These are phyloP conservation scores for Axis porcinus DNA, from an alignment of 2,113 vertebrate genomes.

Conservation along the genomic window DNA sequence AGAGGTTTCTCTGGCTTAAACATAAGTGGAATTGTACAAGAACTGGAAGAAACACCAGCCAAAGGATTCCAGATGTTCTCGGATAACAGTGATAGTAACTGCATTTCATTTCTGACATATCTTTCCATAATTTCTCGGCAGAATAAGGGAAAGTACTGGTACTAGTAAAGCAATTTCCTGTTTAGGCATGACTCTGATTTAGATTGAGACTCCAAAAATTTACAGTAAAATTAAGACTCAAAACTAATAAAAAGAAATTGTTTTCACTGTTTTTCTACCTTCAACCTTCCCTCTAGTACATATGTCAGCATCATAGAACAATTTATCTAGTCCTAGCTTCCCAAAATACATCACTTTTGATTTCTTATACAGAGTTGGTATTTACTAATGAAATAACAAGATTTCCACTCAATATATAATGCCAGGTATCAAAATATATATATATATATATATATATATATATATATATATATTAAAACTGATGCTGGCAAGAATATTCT, in stretches of 20 bases:
- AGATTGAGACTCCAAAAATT: not conserved
- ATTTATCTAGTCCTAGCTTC: not conserved
- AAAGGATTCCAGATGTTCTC: not conserved
- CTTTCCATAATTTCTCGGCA: not conserved
- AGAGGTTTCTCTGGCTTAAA: not conserved
- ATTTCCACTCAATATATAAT: not conserved
- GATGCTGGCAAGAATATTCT: not conserved
- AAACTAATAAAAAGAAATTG: not conserved
- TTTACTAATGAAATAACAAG: constrained; percentile 28
- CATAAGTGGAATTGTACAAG: not conserved
- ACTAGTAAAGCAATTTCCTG: not conserved
- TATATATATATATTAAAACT: not conserved
- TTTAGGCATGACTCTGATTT: not conserved
- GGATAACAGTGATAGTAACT: not conserved
- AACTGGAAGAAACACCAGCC: not conserved
- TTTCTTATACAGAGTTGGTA: not conserved
- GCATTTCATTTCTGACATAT: not conserved
- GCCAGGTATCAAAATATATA: not conserved
- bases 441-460: not conserved
- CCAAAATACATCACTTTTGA: not conserved
- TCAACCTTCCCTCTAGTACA: not conserved
- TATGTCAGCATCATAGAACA: not conserved
- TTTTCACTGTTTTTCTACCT: not conserved
- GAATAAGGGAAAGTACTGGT: not conserved
- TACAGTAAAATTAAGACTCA: not conserved